phyloP scores from a whole-genome alignment of 2,888 invertebrate genomes.

The Ceriagrion tenellum region DNA sequence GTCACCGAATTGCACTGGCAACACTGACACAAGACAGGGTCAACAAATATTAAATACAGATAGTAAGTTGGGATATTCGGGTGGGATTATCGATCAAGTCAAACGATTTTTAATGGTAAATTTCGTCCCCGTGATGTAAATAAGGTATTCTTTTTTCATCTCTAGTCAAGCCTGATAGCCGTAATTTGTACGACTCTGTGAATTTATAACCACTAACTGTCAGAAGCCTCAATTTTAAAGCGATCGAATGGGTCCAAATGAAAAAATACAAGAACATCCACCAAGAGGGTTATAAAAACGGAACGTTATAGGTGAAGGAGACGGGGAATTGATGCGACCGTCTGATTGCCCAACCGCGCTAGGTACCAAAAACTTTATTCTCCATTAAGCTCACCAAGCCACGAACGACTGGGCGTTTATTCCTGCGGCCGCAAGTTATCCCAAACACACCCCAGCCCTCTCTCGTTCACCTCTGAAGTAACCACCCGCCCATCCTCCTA shows the following conservation, averaged over 20 bases:
- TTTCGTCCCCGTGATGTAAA: too few species aligned
- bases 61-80: too few species aligned
- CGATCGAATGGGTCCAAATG: neutral
- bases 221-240: neutral
- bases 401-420: neutral
- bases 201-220: neutral
- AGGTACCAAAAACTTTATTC: conserved; percentile 21
- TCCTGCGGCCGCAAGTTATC: conserved; percentile 9
- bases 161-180: too few species aligned
- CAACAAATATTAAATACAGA: too few species aligned
- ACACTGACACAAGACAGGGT: too few species aligned
- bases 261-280: neutral
- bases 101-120: too few species aligned
- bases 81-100: too few species aligned
- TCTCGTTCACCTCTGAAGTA: neutral
- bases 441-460: neutral
- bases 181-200: too few species aligned
- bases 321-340: neutral
- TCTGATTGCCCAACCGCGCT: neutral
- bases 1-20: too few species aligned
- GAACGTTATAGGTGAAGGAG: neutral
- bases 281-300: neutral
- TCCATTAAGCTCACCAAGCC: conserved; percentile 11
- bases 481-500: neutral
- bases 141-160: too few species aligned